These are phyloP conservation scores for Rhodeus uyekii DNA, from an alignment of 2,797 vertebrate species.

Conservation along the genomic window DNA sequence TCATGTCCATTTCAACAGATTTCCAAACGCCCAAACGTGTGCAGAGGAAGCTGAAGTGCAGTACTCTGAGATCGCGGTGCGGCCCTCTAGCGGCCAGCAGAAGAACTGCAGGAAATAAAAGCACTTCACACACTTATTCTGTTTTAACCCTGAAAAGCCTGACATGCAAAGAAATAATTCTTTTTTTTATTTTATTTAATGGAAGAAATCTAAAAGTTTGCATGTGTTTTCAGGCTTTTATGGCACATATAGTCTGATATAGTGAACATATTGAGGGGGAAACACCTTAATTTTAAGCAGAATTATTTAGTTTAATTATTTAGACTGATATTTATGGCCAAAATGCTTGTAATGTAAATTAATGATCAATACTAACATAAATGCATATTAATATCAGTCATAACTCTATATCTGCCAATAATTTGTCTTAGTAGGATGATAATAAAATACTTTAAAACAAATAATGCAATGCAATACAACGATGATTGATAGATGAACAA, in stretches of 20 bases:
- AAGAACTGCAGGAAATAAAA: neutral
- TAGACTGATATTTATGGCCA: neutral
- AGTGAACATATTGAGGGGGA: neutral
- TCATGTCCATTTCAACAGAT: too few species aligned
- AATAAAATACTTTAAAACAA: neutral
- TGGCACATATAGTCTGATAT: neutral
- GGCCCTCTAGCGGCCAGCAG: neutral
- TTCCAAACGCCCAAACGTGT: too few species aligned
- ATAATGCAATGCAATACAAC: too few species aligned
- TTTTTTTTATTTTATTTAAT: too few species aligned
- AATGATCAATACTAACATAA: neutral
- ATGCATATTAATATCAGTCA: neutral
- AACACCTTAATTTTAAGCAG: neutral
- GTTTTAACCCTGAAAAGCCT: neutral
- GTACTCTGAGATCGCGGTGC: neutral
- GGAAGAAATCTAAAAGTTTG: neutral
- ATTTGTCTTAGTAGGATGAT: too few species aligned
- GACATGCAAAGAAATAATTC: neutral
- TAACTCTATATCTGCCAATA: neutral
- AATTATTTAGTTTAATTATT: neutral
- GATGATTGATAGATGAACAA: too few species aligned
- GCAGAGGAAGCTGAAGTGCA: too few species aligned
- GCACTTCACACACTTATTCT: too few species aligned
- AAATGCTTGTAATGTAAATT: neutral
- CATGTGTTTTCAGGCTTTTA: neutral